Evolutionary conservation across 2,888 invertebrate genomes (phyloP), one percentile per base, ranked within the genome.

Genomic region (Syrista parreyssii): DNA sequence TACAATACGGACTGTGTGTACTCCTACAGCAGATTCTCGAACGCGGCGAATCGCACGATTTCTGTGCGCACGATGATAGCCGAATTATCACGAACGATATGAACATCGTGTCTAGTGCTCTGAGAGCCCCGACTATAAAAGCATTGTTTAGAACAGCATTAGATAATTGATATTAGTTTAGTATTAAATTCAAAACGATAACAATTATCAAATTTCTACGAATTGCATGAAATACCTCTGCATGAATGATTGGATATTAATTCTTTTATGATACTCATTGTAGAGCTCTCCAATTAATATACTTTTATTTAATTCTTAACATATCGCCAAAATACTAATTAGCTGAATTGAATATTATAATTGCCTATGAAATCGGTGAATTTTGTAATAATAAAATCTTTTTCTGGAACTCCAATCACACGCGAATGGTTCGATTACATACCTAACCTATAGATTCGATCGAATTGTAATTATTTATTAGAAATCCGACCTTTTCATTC

Each of bases 391-490:
- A 34, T 55, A 55, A 55, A 55, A 55, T 55, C 23, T 55, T 55
- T 55, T 9, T 55, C 9, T 55, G 9, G 9, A 6, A 55, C 55
- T 55, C 55, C 23, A 23, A 55, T 55, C 23, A 55, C 23, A 55
- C 55, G 55, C 55, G 55, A 55, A 23, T 23, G 23, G 2, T 55
- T 55, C 55, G 55, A 55, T 55, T 55, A 55, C 55, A 55, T 23
- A 6, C 55, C 23, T 9, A 55, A 6, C 55, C 55, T 23, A 55
- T 55, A 76, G 82, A 78, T 88, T 87, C 88, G 87, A 88, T 88
- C 86, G 86, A 35, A 71, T 71, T 40, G 73, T 77, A 68, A 82
- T 88, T 80, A 85, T 76, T 86, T 85, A 88, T 88, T 87, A 74
- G 86, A 78, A 73, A 72, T 81, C 78, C 83, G 88, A 88, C 85